Evolutionary conservation across 1,140 invertebrate genomes (phyloP), one percentile per base, ranked within the genome.

Genomic region (Trissolcus basalis): DNA sequence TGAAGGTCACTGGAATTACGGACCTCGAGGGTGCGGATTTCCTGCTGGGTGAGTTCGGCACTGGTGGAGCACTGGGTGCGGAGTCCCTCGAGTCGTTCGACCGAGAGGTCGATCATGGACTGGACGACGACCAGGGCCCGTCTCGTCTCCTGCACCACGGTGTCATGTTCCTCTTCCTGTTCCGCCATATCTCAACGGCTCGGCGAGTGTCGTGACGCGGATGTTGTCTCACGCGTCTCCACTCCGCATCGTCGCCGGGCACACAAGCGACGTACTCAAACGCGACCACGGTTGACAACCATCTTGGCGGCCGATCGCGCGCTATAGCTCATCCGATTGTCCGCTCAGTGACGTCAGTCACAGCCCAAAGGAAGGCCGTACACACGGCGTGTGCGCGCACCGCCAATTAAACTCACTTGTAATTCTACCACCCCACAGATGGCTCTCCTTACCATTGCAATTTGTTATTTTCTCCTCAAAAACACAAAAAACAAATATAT

Each of bases 31-130:
- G 94, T 96, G 76, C 96, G 91, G 82, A 98, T 98, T 92, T 98
- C 96, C 84, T 97, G 95, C 85, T 97, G 96, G 41, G 96, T 98
- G 71, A 98, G 90, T 87, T 96, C 95, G 45, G 94, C 95, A 85
- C 93, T 96, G 53, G 96, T 96, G 14, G 94, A 93, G 90, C 96
- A 98, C 90, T 96, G 93, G 53, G 96, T 97, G 84, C 97, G 91
- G 78, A 98, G 90, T 51, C 95, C 95, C 83, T 97, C 94, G 80
- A 98, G 92, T 86, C 96, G 93, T 88, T 96, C 93, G 60, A 96
- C 95, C 81, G 95, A 97, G 87, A 97, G 94, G 90, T 97, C 96
- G 89, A 98, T 98, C 95, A 98, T 96, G 78, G 94, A 94, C 91
- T 98, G 96, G 73, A 94, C 90, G 81, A 93, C 91, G 68, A 90